Base-by-base conservation (phyloP, 2,113 vertebrate species). In the Onychostruthus taczanowskii region DNA sequence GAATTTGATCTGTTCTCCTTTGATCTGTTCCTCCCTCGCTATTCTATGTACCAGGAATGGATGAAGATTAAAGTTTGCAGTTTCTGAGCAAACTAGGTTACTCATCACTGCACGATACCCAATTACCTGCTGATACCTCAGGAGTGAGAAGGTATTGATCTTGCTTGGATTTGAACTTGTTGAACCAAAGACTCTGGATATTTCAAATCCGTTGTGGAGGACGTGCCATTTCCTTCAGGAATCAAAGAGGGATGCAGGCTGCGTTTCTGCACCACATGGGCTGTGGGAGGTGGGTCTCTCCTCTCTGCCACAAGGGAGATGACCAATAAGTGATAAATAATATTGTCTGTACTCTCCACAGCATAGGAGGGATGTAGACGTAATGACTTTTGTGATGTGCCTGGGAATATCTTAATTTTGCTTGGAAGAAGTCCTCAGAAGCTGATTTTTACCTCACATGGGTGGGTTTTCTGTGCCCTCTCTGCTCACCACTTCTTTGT, bases 11-110 rank as follows among this genome's bases (percentile, higher is more conserved):
- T 90, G 52, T n/a, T 92, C 76, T 90, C 79, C 93, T 97, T 96
- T 96, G 94, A 96, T 95, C 85, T 92, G 85, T 93, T 81, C 93
- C 79, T 94, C 93, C 87, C 94, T 91, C 44, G 33, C 94, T 80
- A 72, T 92, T 91, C 91, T 50, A 11, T 64, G 66, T 74, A 90
- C 64, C 73, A 75, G 93, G 56, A 90, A 89, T 67, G 90, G 93
- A 75, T 44, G 90, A 95, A 96, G 96, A 95, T 96, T 96, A 95
- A 96, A 96, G 90, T 96, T 96, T 95, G 90, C 88, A 89, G 94
- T 90, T 90, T 93, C 85, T 94, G 93, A 95, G 88, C 95, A 82
- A 96, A 90, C 77, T 52, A 87, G 94, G 95, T 93, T 96, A 96
- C 94, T 94, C 88, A 78, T 93, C 95, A 87, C 92, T 63, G 93